These are phyloP conservation scores for Philaenus spumarius DNA, from an alignment of 1,140 invertebrate species.

Conservation along the genomic window DNA sequence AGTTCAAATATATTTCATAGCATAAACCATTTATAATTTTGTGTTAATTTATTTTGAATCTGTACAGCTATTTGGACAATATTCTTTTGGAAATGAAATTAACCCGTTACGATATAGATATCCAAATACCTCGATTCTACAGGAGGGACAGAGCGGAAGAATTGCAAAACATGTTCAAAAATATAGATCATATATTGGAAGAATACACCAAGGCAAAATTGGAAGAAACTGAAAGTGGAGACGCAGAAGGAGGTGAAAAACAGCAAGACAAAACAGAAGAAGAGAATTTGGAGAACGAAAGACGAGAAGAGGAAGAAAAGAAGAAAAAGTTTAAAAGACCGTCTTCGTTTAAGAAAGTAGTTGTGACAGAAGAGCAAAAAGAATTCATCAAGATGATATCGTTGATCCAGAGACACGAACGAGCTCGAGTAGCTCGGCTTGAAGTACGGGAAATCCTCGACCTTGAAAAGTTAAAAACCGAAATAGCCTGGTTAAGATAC, in stretches of 20 bases:
- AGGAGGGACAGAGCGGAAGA: conserved; percentile 28
- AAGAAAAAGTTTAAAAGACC: conserved; percentile 3
- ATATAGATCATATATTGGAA: conserved; percentile 28
- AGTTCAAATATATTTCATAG: too few relatives aligned
- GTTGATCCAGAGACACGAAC: conserved; percentile 49
- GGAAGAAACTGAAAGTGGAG: conserved; percentile 22
- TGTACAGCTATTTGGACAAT: conserved; percentile 49
- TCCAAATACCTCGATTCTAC: conserved; percentile 33
- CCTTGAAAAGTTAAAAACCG: not conserved
- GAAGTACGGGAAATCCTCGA: not conserved
- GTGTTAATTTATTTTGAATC: conserved; percentile 24
- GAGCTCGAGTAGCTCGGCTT: conserved; percentile 46
- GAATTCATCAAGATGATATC: conserved; percentile 32
- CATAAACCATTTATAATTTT: too few relatives aligned
- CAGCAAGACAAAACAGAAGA: not conserved
- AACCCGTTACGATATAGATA: conserved; percentile 41
- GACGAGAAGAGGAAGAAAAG: not conserved
- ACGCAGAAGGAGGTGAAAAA: not conserved
- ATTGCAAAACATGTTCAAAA: conserved; percentile 30
- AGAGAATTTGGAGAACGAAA: conserved; percentile 12
- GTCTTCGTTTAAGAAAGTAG: conserved; percentile 1
- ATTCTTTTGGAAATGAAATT: conserved; percentile 49
- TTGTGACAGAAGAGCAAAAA: conserved; percentile 4
- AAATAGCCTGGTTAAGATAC: conserved; percentile 2
- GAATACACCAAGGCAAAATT: conserved; percentile 24